Percentiles rank a stretch among this genome's conserved stretches.
phyloP scores from a whole-genome alignment of 2,113 vertebrate genomes.

The Elanoides forficatus region DNA sequence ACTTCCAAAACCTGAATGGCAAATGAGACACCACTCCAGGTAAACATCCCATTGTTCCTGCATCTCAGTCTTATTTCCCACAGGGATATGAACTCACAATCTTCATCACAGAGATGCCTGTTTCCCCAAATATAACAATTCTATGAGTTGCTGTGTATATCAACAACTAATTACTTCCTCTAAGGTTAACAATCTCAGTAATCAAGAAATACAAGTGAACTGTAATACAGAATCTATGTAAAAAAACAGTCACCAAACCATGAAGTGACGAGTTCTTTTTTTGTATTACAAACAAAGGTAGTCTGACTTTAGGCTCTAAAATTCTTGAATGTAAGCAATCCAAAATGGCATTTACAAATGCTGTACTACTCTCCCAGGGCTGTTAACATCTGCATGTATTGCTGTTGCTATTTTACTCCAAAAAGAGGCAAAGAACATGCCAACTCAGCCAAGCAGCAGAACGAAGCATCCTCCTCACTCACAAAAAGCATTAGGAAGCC shows the following conservation, averaged over 20 bases:
- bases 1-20: background rate
- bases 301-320: background rate
- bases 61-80: background rate
- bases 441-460: background rate
- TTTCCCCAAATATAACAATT: background rate
- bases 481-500: background rate
- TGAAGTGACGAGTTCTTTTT: background rate
- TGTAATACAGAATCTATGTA: background rate
- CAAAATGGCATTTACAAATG: background rate
- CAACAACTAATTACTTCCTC: background rate
- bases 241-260: background rate
- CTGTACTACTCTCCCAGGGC: background rate
- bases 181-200: background rate
- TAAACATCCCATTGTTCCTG: background rate
- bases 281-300: background rate
- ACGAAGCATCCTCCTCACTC: background rate
- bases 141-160: background rate
- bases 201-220: background rate
- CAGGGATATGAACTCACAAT: background rate
- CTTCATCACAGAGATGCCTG: background rate
- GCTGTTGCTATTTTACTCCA: background rate
- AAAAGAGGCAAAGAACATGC: background rate
- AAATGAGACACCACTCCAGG: background rate
- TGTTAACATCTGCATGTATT: background rate
- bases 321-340: background rate